These are phyloP conservation scores for Syrista parreyssii DNA, from an alignment of 2,888 invertebrate genomes.

Conservation along the genomic window DNA sequence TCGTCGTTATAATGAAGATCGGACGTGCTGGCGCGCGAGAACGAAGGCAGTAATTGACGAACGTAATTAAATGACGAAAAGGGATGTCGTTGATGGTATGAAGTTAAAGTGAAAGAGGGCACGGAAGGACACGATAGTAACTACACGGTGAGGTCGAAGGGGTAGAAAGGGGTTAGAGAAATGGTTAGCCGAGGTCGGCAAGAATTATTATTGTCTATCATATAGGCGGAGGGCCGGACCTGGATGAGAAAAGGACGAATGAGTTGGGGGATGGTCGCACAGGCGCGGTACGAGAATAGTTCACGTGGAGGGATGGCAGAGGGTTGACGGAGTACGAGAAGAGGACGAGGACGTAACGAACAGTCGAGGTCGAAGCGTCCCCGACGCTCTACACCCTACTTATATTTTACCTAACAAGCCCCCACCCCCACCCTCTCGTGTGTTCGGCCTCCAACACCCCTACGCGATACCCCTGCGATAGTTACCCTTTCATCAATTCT, in stretches of 20 bases:
- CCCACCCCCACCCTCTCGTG: not conserved
- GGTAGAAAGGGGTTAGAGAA: conserved; percentile 3
- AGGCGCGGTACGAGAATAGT: too few species aligned
- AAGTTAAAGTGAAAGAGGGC: not conserved
- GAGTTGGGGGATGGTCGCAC: not conserved
- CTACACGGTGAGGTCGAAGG: not conserved
- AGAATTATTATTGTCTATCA: too few species aligned
- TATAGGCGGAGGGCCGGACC: too few species aligned
- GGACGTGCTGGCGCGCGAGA: too few species aligned
- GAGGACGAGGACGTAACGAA: conserved; percentile 39
- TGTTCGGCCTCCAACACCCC: not conserved
- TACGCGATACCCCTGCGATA: not conserved
- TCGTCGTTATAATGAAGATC: too few species aligned
- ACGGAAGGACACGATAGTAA: too few species aligned
- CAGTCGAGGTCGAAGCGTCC: conserved; percentile 35
- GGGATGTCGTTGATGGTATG: conserved; percentile 8
- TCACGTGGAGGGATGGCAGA: conserved; percentile 10
- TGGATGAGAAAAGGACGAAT: too few species aligned
- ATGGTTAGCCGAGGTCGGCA: not conserved
- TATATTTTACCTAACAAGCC: not conserved
- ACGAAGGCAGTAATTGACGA: conserved; percentile 17
- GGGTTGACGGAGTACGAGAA: conserved; percentile 26
- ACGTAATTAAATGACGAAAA: conserved; percentile 21
- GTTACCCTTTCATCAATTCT: conserved; percentile 1
- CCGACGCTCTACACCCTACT: conserved; percentile 21